A percentile compares a stretch with the other conserved stretches of the same genome.
phyloP scores from a whole-genome alignment of 2,797 vertebrate genomes.

The Oryzias dopingdopingensis region DNA sequence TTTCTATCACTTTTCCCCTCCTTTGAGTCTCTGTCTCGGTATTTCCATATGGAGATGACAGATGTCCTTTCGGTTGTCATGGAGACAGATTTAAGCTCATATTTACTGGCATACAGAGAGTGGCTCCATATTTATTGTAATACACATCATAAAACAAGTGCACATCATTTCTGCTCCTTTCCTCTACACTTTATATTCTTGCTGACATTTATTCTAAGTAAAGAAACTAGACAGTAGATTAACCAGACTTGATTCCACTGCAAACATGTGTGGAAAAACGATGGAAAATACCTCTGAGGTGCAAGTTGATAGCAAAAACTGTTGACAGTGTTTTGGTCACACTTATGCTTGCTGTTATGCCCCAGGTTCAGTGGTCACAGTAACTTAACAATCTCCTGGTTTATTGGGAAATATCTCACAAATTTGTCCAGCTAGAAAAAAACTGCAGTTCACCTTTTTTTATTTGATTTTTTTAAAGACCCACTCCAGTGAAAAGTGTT shows the following conservation, averaged over 20 bases:
- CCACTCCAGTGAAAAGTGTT: too few relatives aligned
- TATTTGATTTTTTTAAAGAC: too few relatives aligned
- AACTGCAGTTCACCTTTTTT: too few relatives aligned
- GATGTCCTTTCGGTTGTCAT: conserved; percentile 62
- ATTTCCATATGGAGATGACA: conserved; percentile 65
- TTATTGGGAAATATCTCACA: background rate
- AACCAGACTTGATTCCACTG: too few relatives aligned
- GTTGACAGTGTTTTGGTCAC: background rate
- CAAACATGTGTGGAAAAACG: background rate
- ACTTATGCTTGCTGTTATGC: background rate
- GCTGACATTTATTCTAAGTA: too few relatives aligned
- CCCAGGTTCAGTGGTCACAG: background rate
- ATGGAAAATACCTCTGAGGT: background rate
- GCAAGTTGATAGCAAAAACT: background rate
- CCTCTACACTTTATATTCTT: too few relatives aligned
- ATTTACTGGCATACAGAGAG: conserved; percentile 32
- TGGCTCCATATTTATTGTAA: conserved; percentile 11
- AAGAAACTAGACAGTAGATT: too few relatives aligned
- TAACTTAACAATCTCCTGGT: background rate
- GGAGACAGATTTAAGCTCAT: conserved; percentile 44
- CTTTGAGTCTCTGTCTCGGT: conserved; percentile 25
- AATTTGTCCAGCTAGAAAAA: too few relatives aligned
- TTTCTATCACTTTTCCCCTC: background rate
- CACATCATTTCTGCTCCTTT: background rate
- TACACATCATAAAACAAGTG: background rate